phyloP scores from a whole-genome alignment of 1,140 invertebrate species.

The Cotesia vestalis region DNA sequence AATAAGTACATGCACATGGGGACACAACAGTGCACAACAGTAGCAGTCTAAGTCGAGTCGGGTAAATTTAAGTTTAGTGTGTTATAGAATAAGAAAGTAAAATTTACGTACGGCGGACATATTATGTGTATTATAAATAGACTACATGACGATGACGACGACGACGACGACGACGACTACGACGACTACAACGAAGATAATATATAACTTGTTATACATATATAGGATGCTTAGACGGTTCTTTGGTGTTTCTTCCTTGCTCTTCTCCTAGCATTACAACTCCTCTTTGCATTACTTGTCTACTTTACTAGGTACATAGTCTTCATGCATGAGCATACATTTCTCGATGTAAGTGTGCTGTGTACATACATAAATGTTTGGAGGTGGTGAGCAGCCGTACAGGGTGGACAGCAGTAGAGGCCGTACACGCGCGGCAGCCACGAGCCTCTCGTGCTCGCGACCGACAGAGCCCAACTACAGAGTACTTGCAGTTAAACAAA shows the following conservation, averaged over 20 bases:
- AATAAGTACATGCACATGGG: too few relatives aligned
- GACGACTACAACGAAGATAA: constrained; percentile 55
- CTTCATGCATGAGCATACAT: too few relatives aligned
- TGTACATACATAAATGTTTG: constrained; percentile 14
- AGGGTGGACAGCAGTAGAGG: constrained; percentile 25
- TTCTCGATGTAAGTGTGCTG: neutral
- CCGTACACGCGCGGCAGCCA: constrained; percentile 33
- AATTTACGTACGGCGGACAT: constrained; percentile 9
- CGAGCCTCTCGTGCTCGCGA: constrained; percentile 21
- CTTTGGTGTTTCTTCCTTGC: constrained; percentile 24
- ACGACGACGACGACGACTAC: constrained; percentile 57
- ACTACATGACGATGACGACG: constrained; percentile 56
- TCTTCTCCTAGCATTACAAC: neutral
- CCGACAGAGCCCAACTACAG: too few relatives aligned
- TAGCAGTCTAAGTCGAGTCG: neutral
- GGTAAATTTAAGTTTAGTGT: neutral
- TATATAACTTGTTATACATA: neutral
- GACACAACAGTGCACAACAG: neutral
- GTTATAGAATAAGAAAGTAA: constrained; percentile 3
- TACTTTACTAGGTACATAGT: too few relatives aligned
- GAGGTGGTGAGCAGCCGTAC: constrained; percentile 24
- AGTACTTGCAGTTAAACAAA: too few relatives aligned
- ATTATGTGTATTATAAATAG: constrained; percentile 20
- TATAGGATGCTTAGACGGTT: constrained; percentile 16
- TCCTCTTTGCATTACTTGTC: too few relatives aligned